phyloP scores from a whole-genome alignment of 92 coral and sea anemone genomes.

The Pocillopora meandrina region DNA sequence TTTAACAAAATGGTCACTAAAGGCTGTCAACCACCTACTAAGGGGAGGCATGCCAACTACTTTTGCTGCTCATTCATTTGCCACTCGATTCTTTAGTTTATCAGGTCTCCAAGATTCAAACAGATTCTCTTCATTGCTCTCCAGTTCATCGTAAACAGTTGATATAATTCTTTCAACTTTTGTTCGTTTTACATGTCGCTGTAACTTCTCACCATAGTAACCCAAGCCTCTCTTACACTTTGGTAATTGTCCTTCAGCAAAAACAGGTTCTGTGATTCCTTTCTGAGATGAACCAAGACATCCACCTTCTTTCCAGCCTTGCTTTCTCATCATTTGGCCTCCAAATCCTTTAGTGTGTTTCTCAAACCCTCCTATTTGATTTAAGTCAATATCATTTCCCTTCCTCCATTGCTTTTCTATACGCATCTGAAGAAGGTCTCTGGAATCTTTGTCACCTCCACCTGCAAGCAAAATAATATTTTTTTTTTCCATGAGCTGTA shows the following conservation, averaged over 20 bases:
- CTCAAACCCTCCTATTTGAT: conserved; percentile 94
- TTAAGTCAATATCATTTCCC: conserved; percentile 69
- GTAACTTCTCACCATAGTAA: conserved; percentile 89
- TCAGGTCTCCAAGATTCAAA: conserved; percentile 82
- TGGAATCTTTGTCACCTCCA: conserved; percentile 90
- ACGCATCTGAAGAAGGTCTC: conserved; percentile 84
- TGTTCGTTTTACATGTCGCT: conserved; percentile 75
- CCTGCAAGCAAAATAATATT: conserved; percentile 37
- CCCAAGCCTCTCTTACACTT: conserved; percentile 91
- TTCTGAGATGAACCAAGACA: conserved; percentile 87
- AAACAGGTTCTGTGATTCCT: conserved; percentile 85
- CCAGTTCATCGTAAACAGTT: conserved; percentile 84
- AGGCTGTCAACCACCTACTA: too few relatives aligned
- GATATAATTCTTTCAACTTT: conserved; percentile 87
- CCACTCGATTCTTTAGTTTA: conserved; percentile 57
- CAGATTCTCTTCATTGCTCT: conserved; percentile 65
- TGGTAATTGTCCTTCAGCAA: conserved; percentile 90
- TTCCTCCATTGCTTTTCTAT: conserved; percentile 84
- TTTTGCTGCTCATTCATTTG: too few relatives aligned
- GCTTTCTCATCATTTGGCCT: conserved; percentile 81
- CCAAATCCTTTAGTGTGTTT: conserved; percentile 92
- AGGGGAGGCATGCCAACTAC: too few relatives aligned
- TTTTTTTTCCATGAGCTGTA: background rate
- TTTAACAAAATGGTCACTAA: too few relatives aligned
- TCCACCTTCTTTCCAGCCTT: conserved; percentile 91